Base-by-base conservation (phyloP, 2,888 invertebrate species). In the Megaustenia siamemsis region DNA sequence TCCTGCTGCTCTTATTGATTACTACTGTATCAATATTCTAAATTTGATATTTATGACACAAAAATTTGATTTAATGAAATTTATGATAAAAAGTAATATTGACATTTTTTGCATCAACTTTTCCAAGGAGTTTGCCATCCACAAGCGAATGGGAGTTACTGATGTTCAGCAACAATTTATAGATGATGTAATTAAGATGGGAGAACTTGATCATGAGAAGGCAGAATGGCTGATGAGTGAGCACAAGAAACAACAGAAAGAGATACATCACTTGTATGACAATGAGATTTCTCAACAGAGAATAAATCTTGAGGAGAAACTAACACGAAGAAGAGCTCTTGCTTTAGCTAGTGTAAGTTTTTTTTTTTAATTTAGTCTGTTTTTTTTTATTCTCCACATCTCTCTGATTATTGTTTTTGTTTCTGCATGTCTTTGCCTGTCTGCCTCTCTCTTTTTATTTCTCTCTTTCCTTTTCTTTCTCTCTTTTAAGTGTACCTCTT, bases 221-320 rank as follows among this genome's bases (percentile, higher is more conserved):
- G 90, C 90, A 53, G 92, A 93, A 40, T 93, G 93, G 93, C 86
- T 93, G 82, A 83, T 93, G 76, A 90, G 91, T 32, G 90, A 93
- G 85, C 92, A 93, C 84, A 87, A 86, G 71, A 86, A 89, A 86
- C 89, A 89, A 75, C 92, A 92, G 88, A 90, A 90, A 2, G 86
- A 86, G 1, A 84, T 93, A 10, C 93, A 93, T 76, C 87, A 88
- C 60, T 83, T 91, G 80, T 93, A 92, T 71, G 93, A 93, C 87
- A 92, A 93, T 66, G 93, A 93, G 81, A 92, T 93, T 66, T 92
- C 93, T 5, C 86, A 90, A 49, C 93, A 93, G 87, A 89, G 93
- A 40, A 91, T 93, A 90, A 86, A 87, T 2, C 89, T 93, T 75
- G 93, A 93, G 84, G 93, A 93, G 87, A 93, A 93, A 83, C 86